These are phyloP conservation scores for Hypotaenidia philippensis DNA, from an alignment of 2,797 vertebrate species.

Conservation along the genomic window DNA sequence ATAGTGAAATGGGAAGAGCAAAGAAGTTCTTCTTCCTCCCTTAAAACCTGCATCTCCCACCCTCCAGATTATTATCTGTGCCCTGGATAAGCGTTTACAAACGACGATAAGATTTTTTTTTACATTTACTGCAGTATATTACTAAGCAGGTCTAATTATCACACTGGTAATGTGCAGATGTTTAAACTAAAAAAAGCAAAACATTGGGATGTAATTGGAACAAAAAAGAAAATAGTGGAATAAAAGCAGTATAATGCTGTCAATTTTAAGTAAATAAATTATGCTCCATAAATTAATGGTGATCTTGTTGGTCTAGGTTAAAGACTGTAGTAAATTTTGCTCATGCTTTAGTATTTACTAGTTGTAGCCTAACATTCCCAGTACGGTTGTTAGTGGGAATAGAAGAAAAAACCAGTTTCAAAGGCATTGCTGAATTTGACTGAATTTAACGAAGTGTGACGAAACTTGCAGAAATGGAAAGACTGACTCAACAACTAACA, in stretches of 20 bases:
- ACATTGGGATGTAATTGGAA: not conserved
- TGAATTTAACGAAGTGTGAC: not conserved
- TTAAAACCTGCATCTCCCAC: not conserved
- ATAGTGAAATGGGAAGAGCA: not conserved
- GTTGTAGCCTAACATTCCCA: not conserved
- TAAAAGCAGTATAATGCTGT: not conserved
- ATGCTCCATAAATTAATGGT: not conserved
- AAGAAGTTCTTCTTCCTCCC: not conserved
- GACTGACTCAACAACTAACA: constrained; percentile 32
- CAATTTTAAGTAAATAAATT: not conserved
- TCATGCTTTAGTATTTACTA: not conserved
- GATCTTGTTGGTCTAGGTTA: not conserved
- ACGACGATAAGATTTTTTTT: not conserved
- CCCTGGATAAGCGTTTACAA: accelerated
- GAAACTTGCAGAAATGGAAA: constrained; percentile 12
- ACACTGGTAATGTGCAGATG: not conserved
- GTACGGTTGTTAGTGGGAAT: not conserved
- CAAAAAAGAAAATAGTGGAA: not conserved
- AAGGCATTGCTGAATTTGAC: not conserved
- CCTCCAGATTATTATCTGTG: not conserved
- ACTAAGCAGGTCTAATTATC: not conserved
- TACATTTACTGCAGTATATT: not conserved
- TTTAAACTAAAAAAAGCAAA: not conserved
- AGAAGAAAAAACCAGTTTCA: not conserved
- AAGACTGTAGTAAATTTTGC: not conserved